Evolutionary conservation across 1,140 invertebrate species (phyloP).

Genomic region (Maconellicoccus hirsutus): DNA sequence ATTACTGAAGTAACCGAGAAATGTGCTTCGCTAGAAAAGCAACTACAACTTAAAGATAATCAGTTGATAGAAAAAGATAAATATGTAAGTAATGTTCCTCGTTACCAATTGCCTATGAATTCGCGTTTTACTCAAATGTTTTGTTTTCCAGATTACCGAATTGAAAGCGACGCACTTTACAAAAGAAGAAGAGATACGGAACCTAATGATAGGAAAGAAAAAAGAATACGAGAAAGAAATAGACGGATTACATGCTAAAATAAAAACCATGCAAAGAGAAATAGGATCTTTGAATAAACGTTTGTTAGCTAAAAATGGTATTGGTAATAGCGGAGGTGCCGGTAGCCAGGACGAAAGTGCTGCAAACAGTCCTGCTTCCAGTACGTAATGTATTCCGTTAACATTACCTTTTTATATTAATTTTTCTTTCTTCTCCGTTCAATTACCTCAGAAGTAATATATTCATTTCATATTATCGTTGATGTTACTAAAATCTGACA

Average conservation of each 20-base stretch:
- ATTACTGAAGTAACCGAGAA: constrained; percentile 90
- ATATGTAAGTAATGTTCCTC: constrained; percentile 48
- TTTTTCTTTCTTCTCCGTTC: neutral
- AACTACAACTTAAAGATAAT: constrained; percentile 69
- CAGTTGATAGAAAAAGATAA: constrained; percentile 82
- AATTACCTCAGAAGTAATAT: neutral
- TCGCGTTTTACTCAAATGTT: neutral
- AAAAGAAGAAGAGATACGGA: constrained; percentile 68
- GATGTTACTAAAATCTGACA: too few species aligned
- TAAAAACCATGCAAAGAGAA: constrained; percentile 66
- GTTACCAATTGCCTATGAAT: neutral
- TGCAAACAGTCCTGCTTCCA: neutral
- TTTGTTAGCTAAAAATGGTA: neutral
- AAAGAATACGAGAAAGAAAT: constrained; percentile 71
- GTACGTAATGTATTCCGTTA: neutral
- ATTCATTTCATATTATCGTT: neutral
- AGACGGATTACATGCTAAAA: constrained; percentile 61
- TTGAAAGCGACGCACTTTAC: constrained; percentile 85
- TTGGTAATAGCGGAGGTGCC: neutral
- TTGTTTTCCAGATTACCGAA: constrained; percentile 66
- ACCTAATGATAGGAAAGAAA: constrained; percentile 67
- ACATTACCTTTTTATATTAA: neutral
- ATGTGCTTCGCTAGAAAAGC: constrained; percentile 84
- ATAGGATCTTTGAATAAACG: constrained; percentile 70
- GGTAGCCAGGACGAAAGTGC: neutral